Conservation (phyloP, 2,113 vertebrate species). For the Phyllostomus hastatus region DNA sequence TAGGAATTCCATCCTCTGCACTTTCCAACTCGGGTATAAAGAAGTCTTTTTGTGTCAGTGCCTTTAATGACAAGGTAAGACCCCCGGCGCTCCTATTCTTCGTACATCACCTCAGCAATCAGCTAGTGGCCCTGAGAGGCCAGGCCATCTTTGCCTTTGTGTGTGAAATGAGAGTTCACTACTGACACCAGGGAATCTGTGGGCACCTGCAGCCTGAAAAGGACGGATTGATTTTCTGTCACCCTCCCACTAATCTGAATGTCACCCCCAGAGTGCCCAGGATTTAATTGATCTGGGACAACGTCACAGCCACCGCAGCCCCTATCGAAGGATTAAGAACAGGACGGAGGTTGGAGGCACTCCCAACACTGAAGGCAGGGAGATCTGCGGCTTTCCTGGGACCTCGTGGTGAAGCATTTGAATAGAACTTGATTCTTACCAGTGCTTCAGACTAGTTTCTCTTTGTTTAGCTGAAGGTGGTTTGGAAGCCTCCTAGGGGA, state of each 20-base stretch:
- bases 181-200: not conserved
- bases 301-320: not conserved
- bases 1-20: constrained; percentile 55
- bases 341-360: not conserved
- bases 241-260: constrained; percentile 60
- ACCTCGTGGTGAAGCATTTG: not conserved
- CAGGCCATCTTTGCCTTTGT: constrained; percentile 61
- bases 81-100: constrained; percentile 57
- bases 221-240: constrained; percentile 42
- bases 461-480: constrained; percentile 16
- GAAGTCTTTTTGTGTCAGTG: constrained; percentile 49
- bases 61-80: constrained; percentile 1
- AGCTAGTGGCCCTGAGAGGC: constrained; percentile 6
- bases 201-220: constrained; percentile 9
- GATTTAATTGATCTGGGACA: constrained; percentile 69
- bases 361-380: not conserved
- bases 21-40: constrained; percentile 47
- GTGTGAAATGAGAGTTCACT: constrained; percentile 54
- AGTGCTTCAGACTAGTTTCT: not conserved
- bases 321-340: constrained; percentile 14
- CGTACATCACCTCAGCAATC: constrained; percentile 47
- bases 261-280: constrained; percentile 35
- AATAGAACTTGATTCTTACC: not conserved
- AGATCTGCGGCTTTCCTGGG: not conserved
- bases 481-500: not conserved